phyloP scores from a whole-genome alignment of 2,797 vertebrate species.

The Falco berigora region DNA sequence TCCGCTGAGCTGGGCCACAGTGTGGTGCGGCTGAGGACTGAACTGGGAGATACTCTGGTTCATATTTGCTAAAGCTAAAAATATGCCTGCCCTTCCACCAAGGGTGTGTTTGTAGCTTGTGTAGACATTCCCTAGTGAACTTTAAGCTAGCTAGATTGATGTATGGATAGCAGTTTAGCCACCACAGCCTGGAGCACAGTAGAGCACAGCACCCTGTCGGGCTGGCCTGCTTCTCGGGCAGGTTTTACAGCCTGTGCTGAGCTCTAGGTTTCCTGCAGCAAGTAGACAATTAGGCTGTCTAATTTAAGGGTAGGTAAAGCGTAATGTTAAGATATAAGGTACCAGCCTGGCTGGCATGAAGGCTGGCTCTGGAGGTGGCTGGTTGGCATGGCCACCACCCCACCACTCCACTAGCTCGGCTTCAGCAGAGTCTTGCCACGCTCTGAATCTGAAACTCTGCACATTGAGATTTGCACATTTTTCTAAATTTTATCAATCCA shows the following conservation, averaged over 20 bases:
- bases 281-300: neutral
- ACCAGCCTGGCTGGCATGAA: neutral
- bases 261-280: neutral
- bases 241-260: neutral
- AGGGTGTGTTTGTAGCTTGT: neutral
- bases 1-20: neutral
- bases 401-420: too few relatives aligned
- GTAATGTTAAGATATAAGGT: neutral
- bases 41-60: neutral
- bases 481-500: neutral
- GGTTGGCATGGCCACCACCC: neutral
- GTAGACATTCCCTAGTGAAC: neutral
- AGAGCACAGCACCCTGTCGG: neutral
- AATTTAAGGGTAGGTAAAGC: neutral
- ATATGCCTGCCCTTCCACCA: neutral
- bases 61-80: neutral
- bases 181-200: neutral
- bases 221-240: neutral
- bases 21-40: rapidly evolving
- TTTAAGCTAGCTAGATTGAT: neutral
- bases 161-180: neutral
- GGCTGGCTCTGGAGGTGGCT: neutral
- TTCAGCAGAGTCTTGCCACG: rapidly evolving
- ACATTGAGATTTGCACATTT: neutral
- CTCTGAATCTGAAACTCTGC: neutral